Base-by-base conservation (phyloP, 2,888 invertebrate genomes). In the Volucella inanis region DNA sequence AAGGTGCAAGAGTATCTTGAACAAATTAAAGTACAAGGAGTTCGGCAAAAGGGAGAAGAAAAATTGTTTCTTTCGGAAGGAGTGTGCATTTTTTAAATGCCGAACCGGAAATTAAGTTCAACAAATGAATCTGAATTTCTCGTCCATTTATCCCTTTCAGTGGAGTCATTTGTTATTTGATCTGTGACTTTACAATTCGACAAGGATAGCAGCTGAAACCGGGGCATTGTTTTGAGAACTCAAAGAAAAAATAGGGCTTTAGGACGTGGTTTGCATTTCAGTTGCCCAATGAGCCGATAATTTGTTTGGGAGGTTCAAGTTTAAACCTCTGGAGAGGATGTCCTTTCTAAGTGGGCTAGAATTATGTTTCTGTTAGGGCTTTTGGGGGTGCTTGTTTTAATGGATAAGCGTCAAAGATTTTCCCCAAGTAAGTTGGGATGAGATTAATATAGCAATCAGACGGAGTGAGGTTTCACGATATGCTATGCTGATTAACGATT, bases 31-130 rank as follows among this genome's bases (percentile, higher is more conserved):
- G 31, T 11, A 55, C 22, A 54, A 18, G 31, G 3, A 18, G 43
- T 15, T 18, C 10, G n/a, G 22, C 4, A 38, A 52, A 12, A 52
- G 14, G 61, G 15, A 15, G 2, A 43, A 12, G 22, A 64, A 74
- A 71, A 65, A 65, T 70, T 78, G 78, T 64, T 64, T 64, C 50
- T 62, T 57, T 62, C 55, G 55, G 38, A 70, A 15, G n/a, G 70
- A 55, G 70, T 59, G 72, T 62, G 50, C 38, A 59, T 52, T 38
- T 68, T 83, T 47, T 61, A 65, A 84, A 74, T 61, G 22, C 49
- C 6, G 61, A 75, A 79, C n/a, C 15, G 84, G 79, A 85, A 76
- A 80, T 75, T 71, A 76, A 85, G 84, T 80, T 71, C 52, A 68
- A 67, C 68, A 67, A 67, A 55, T 62, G 67, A 85, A 85, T 80